Conservation (phyloP, 2,113 vertebrate species). For the Alces alces region DNA sequence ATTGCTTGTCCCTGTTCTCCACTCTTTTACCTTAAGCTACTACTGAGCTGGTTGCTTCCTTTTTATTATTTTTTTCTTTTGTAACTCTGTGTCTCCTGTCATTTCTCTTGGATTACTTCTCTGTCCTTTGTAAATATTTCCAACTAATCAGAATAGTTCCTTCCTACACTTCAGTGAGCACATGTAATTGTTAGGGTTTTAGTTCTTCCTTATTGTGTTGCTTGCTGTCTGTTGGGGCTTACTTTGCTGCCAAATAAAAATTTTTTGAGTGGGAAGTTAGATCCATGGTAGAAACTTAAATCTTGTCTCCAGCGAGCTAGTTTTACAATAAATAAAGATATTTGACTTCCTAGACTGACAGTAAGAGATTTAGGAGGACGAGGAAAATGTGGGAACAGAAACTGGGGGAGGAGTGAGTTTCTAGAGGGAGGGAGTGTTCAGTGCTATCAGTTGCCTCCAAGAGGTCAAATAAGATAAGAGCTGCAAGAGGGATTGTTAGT, state of each 20-base stretch:
- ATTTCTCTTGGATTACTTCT: slow-evolving; percentile 34
- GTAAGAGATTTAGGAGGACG: neutral
- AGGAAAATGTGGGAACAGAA: neutral
- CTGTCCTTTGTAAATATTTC: slow-evolving; percentile 7
- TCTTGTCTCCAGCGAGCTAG: neutral
- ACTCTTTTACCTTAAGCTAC: slow-evolving; percentile 49
- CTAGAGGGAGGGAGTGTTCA: neutral
- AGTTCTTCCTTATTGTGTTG: neutral
- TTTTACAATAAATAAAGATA: slow-evolving; percentile 5
- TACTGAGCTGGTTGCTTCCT: slow-evolving; percentile 38
- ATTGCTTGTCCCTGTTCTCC: neutral
- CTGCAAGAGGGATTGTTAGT: neutral
- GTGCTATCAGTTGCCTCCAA: neutral
- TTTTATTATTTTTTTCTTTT: slow-evolving; percentile 31
- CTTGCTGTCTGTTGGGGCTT: neutral
- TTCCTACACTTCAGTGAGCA: neutral
- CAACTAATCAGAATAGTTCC: neutral
- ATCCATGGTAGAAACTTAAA: neutral
- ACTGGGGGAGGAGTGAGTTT: neutral
- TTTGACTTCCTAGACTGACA: neutral
- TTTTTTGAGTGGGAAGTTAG: neutral
- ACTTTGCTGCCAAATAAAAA: neutral
- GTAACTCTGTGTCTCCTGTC: neutral
- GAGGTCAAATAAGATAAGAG: neutral
- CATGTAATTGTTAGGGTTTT: neutral